Evolutionary conservation across 2,888 invertebrate genomes (phyloP), one percentile per base, ranked within the genome.

Genomic region (Lepidocyrtoides sp.): DNA sequence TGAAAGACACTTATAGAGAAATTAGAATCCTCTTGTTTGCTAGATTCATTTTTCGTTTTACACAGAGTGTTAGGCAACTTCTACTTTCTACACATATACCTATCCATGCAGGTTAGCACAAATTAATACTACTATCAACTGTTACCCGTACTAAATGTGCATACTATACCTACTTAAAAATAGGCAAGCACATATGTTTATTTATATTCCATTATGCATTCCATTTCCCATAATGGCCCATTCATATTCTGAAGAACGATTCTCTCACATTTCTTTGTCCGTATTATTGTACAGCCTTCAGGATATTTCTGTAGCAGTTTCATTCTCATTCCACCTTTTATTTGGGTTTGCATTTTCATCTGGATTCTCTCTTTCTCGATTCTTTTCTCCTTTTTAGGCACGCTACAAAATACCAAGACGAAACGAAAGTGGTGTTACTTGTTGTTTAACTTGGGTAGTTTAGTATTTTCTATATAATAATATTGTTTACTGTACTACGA

Each of bases 251-350:
- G n/a, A 51, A 51, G 17, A 51, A 51, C 5, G 17, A 51, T 51
- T 63, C 63, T 26, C n/a, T 14, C 26, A 29, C 29, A 63, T 63
- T 75, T 48, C 44, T 48, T 8, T 23, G 41, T 23, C 23, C 41
- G 10, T 26, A 20, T 69, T 20, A n/a, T n/a, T n/a, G n/a, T n/a
- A n/a, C 12, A 75, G 75, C 75, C 48, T 48, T 12, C 23, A 20
- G 75, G 48, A 75, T 41, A 48, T 75, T 75, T 29, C 32, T 14
- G 75, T 75, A 48, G 75, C 75, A 75, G 1, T 75, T 75, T 75
- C 44, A 41, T 48, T 75, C 32, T 75, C 75, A 48, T 75, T 75
- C 48, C 44, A 75, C 75, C 44, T 75, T 75, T 48, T 23, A 75
- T 79, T 82, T 48, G 72, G 82, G 57, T 26, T 60, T 17, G 20